These are phyloP conservation scores for Todiramphus chloris DNA, from an alignment of 2,113 vertebrate species.

Conservation along the genomic window DNA sequence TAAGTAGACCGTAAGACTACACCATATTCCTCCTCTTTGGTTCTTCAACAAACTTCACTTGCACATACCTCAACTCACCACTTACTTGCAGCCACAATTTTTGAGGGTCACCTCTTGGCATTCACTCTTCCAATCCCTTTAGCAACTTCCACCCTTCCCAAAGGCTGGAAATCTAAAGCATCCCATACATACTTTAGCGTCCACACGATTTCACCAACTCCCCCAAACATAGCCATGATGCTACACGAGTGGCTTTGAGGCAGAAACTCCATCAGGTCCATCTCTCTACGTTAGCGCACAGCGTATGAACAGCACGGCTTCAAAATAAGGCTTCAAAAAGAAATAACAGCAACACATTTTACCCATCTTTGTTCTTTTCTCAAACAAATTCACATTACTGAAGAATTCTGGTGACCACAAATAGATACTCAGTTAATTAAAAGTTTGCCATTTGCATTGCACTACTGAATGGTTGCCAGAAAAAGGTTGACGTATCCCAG, in stretches of 20 bases:
- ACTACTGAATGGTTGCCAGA: neutral
- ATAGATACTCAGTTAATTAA: neutral
- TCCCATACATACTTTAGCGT: neutral
- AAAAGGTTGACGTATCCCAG: neutral
- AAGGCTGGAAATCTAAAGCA: neutral
- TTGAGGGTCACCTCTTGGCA: fast-evolving
- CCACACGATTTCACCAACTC: fast-evolving
- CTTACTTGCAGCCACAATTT: neutral
- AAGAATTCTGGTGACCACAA: neutral
- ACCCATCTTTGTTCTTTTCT: neutral
- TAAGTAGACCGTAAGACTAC: neutral
- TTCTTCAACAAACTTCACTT: neutral
- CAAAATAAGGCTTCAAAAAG: neutral
- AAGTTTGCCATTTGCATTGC: neutral
- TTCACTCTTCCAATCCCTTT: neutral
- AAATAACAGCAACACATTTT: neutral
- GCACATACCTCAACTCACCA: neutral
- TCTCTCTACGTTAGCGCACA: neutral
- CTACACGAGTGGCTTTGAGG: neutral
- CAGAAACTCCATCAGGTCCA: neutral
- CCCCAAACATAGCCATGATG: fast-evolving
- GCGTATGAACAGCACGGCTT: neutral
- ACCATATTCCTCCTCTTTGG: neutral
- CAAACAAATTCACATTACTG: neutral
- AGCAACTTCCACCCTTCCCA: neutral